phyloP scores from a whole-genome alignment of 2,797 vertebrate genomes.

The Dallia pectoralis region DNA sequence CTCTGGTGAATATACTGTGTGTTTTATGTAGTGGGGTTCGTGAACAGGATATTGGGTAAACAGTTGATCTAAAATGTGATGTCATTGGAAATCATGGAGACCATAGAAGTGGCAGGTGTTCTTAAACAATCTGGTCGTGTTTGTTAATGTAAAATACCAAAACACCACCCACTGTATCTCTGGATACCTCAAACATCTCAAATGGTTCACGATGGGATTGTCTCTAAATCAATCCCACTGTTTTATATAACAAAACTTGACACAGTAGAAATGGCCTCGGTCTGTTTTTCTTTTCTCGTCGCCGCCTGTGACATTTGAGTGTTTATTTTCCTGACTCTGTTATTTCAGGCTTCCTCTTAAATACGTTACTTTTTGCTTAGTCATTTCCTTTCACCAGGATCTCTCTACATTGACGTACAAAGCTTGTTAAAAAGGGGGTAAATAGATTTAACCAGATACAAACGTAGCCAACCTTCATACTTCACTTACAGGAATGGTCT shows the following conservation, averaged over 20 bases:
- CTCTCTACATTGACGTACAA: background rate
- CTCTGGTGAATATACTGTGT: constrained; percentile 34
- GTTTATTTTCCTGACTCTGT: constrained; percentile 45
- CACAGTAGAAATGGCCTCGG: constrained; percentile 48
- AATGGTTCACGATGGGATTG: constrained; percentile 66
- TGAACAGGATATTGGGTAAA: constrained; percentile 32
- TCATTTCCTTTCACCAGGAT: constrained; percentile 16
- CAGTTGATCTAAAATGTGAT: constrained; percentile 38
- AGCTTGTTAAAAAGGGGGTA: background rate
- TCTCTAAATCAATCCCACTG: constrained; percentile 50
- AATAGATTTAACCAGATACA: background rate
- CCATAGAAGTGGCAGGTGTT: constrained; percentile 26
- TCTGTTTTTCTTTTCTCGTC: background rate
- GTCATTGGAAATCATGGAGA: constrained; percentile 37
- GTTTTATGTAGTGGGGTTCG: constrained; percentile 9
- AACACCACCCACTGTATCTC: constrained; percentile 47
- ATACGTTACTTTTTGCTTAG: background rate
- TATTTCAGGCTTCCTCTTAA: constrained; percentile 40
- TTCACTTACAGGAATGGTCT: background rate
- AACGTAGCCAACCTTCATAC: background rate
- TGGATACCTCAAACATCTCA: constrained; percentile 64
- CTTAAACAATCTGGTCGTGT: constrained; percentile 51
- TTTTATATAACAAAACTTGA: constrained; percentile 57
- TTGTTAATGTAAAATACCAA: constrained; percentile 55
- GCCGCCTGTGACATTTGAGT: constrained; percentile 2